Percentiles rank a stretch among this genome's conserved stretches.
phyloP scores from a whole-genome alignment of 2,113 vertebrate genomes.

The Casuarius casuarius region DNA sequence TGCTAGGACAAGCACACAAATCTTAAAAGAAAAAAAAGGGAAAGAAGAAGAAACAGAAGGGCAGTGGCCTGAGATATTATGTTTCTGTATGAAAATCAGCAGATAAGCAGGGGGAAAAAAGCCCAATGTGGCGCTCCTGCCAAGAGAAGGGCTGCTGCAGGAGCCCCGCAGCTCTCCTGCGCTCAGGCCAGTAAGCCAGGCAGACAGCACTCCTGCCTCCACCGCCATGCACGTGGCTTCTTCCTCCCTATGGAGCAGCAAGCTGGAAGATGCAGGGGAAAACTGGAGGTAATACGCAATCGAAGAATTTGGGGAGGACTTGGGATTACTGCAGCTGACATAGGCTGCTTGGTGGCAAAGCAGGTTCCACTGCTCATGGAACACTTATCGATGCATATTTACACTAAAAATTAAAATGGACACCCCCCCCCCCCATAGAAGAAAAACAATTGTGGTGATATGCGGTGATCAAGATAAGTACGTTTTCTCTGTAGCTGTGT shows the following conservation, averaged over 20 bases:
- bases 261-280: background rate
- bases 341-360: background rate
- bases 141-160: background rate
- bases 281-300: background rate
- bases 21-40: background rate
- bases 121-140: background rate
- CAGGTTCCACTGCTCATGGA: background rate
- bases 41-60: background rate
- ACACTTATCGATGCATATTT: background rate
- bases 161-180: background rate
- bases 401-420: background rate
- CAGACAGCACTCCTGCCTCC: too few relatives aligned
- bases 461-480: background rate
- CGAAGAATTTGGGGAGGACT: background rate
- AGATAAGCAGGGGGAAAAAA: background rate
- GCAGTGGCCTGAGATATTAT: background rate
- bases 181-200: too few relatives aligned
- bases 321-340: background rate
- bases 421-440: accelerated
- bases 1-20: conserved; percentile 32
- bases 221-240: accelerated
- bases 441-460: background rate
- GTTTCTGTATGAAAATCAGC: background rate
- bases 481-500: background rate
- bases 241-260: background rate